Base-by-base conservation (phyloP, 2,797 vertebrate species). In the Enteromius paludinosus region DNA sequence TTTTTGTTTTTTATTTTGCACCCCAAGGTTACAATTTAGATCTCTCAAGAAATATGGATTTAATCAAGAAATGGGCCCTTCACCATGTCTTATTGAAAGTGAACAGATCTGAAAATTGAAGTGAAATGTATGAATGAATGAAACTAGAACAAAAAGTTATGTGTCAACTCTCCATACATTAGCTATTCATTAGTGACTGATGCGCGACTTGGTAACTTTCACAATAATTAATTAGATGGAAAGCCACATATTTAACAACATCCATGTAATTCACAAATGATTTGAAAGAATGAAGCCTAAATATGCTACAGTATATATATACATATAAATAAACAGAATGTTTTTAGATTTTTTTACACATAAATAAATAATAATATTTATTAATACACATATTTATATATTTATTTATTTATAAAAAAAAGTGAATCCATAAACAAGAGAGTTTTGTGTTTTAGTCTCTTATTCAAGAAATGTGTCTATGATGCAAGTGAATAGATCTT, bases 231-330 rank as follows among this genome's bases (percentile, higher is more conserved):
- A 80, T 84, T 9, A 35, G 23, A 43, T n/a, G 47, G 9, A 68
- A 70, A 70, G 45, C 28, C 43, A 23, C 49, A 71, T 38, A 66
- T 75, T 38, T 38, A 84, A 64, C 28, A 54, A 33, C 14, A n/a
- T 73, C 59, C 38, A 8, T 70, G 62, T 64, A 68, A 75, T 79
- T 79, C 77, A 84, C 64, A 76, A 38, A 38, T 38, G 6, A 38
- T 38, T 38, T 8, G 35, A 38, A 38, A 38, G 6, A 38, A 38
- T 6, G 6, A 38, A 17, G 38, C 18, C 0, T 4, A n/a, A 38
- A 8, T 20, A 68, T 43, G 65, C 11, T 10, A 23, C 43, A 8
- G 6, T 8, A 38, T 38, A 38, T 38, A 38, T 38, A 41, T 41
- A 41, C 10, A 41, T 9, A 35, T 35, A 35, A 7, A 41, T 9